phyloP scores from a whole-genome alignment of 2,888 invertebrate species.

The Lasioglossum villosulum region DNA sequence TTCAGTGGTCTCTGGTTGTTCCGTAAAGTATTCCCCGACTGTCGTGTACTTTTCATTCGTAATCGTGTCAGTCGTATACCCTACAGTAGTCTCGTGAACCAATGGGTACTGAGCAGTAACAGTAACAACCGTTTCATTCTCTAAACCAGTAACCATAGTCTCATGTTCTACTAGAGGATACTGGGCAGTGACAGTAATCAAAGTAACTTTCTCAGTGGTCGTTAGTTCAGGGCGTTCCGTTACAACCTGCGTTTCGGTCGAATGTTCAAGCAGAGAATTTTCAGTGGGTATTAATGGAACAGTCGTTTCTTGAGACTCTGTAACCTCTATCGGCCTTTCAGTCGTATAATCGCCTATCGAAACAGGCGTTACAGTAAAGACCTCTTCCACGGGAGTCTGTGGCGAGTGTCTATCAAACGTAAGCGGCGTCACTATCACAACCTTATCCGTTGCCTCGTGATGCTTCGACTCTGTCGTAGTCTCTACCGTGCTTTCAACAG shows the following conservation, averaged over 20 bases:
- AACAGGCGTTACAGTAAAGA: conserved; percentile 41
- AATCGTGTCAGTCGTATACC: neutral
- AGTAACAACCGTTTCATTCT: conserved; percentile 24
- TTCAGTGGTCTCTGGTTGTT: neutral
- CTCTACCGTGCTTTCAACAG: conserved; percentile 1
- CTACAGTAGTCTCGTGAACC: conserved; percentile 6
- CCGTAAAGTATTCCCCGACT: neutral
- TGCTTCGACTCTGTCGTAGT: neutral
- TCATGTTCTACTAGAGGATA: conserved; percentile 24
- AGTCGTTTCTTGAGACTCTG: neutral
- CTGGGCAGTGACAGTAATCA: conserved; percentile 40
- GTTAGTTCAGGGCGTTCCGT: conserved; percentile 5
- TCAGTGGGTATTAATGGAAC: conserved; percentile 7
- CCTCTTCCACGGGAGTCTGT: neutral
- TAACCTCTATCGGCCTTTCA: neutral
- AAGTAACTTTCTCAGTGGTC: conserved; percentile 22
- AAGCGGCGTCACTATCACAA: conserved; percentile 51
- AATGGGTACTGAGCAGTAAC: conserved; percentile 46
- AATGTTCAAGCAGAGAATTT: neutral
- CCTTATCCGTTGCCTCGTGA: neutral
- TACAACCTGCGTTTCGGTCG: neutral
- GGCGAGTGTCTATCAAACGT: conserved; percentile 19
- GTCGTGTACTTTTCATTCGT: neutral
- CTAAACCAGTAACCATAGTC: conserved; percentile 22
- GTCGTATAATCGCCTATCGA: conserved; percentile 22